Percentiles rank a stretch among this genome's conserved stretches.
phyloP scores from a whole-genome alignment of 1,140 invertebrate genomes.

The Drosophila cardini region DNA sequence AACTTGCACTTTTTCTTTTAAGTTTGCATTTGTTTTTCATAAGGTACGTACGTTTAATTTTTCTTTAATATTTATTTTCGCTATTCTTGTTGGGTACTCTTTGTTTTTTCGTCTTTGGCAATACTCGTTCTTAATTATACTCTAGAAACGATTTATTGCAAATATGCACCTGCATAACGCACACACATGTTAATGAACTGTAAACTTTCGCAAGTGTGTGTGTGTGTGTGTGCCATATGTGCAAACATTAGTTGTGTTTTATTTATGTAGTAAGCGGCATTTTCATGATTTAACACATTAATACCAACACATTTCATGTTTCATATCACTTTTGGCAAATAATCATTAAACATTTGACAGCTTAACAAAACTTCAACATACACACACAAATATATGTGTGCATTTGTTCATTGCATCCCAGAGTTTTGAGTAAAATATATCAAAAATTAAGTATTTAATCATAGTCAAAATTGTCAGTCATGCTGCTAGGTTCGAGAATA shows the following conservation, averaged over 20 bases:
- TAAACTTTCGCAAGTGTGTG: neutral
- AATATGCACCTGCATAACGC: neutral
- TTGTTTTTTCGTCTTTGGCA: slow-evolving; percentile 5
- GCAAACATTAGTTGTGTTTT: neutral
- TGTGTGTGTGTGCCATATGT: slow-evolving; percentile 5
- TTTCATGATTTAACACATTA: neutral
- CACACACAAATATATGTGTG: neutral
- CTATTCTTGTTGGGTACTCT: neutral
- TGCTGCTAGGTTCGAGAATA: slow-evolving; percentile 63
- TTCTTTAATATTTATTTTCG: neutral
- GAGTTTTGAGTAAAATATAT: neutral
- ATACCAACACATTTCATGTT: slow-evolving; percentile 11
- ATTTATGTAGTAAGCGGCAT: neutral
- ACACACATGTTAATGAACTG: neutral
- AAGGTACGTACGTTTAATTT: slow-evolving; percentile 36
- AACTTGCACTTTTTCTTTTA: slow-evolving; percentile 48
- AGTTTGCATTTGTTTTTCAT: slow-evolving; percentile 30
- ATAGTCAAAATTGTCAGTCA: slow-evolving; percentile 57
- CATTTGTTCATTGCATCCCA: neutral
- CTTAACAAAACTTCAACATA: neutral
- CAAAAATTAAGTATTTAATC: slow-evolving; percentile 11
- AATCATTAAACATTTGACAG: slow-evolving; percentile 11
- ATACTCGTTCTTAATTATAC: neutral
- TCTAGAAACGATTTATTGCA: neutral
- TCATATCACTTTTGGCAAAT: neutral